Conservation (phyloP, 92 coral and sea anemone genomes). For the Hydrozoanthus gracilis region DNA sequence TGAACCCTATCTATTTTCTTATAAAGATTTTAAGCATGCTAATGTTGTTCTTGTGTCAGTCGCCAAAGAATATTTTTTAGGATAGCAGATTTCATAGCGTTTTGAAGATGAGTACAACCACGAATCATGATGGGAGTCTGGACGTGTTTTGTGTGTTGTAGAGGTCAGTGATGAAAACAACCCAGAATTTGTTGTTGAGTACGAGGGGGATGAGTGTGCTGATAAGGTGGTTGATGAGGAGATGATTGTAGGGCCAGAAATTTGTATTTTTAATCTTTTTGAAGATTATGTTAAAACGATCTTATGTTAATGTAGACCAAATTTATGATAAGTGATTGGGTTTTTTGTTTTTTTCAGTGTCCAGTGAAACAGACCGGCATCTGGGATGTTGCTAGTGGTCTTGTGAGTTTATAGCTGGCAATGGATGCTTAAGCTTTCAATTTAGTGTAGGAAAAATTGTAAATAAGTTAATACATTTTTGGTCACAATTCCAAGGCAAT, state of each 20-base stretch:
- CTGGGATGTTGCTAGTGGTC: constrained; percentile 51
- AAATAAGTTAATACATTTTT: background rate
- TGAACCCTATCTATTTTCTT: constrained; percentile 41
- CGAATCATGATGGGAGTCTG: constrained; percentile 56
- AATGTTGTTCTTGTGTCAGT: constrained; percentile 22
- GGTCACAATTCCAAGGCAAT: constrained; percentile 17
- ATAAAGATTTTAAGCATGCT: constrained; percentile 42
- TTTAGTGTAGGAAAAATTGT: constrained; percentile 12
- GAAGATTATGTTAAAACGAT: constrained; percentile 39
- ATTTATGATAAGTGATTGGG: background rate
- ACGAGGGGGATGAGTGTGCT: background rate
- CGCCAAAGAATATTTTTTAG: constrained; percentile 39
- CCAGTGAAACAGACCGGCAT: constrained; percentile 51
- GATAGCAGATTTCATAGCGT: constrained; percentile 38
- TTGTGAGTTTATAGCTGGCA: constrained; percentile 53
- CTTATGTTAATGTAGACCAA: constrained; percentile 35
- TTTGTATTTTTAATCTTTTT: constrained; percentile 46
- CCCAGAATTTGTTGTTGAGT: constrained; percentile 51
- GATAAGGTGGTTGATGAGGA: constrained; percentile 32
- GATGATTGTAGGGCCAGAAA: constrained; percentile 25
- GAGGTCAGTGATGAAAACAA: constrained; percentile 37
- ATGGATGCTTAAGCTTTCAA: constrained; percentile 22
- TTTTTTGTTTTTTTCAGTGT: constrained; percentile 39
- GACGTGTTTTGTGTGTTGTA: constrained; percentile 43
- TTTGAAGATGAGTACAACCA: constrained; percentile 55